These are phyloP conservation scores for Lophotis ruficrista DNA, from an alignment of 2,113 vertebrate species.

Conservation along the genomic window DNA sequence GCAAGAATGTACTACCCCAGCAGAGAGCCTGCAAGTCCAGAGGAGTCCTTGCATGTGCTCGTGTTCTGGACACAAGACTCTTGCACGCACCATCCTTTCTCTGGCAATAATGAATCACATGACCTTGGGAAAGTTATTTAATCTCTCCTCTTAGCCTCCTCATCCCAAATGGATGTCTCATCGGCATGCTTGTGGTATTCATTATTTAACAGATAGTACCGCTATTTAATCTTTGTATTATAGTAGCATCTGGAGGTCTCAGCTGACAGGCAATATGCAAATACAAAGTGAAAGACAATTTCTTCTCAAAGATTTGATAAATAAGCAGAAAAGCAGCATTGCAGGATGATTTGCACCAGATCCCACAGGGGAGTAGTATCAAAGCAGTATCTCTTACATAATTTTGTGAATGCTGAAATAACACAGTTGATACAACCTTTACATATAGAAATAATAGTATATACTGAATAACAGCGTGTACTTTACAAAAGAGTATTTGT, in stretches of 20 bases:
- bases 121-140: not conserved
- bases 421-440: not conserved
- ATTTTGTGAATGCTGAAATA: not conserved
- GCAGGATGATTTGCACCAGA: not conserved
- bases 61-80: not conserved
- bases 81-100: not conserved
- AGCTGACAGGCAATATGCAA: constrained; percentile 13
- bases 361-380: not conserved
- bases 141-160: not conserved
- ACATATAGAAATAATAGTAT: not conserved
- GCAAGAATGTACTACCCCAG: not conserved
- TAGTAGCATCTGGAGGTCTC: constrained; percentile 19
- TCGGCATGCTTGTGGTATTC: not conserved
- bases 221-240: constrained; percentile 24
- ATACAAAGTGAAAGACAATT: not conserved
- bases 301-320: not conserved
- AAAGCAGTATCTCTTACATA: not conserved
- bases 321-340: not conserved
- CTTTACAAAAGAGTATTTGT: not conserved
- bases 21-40: not conserved
- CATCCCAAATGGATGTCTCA: not conserved
- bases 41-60: rapidly evolving
- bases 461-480: not conserved
- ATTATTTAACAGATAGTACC: constrained; percentile 7
- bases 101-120: not conserved